phyloP scores from a whole-genome alignment of 1,140 invertebrate genomes.

The Lepidurus arcticus region DNA sequence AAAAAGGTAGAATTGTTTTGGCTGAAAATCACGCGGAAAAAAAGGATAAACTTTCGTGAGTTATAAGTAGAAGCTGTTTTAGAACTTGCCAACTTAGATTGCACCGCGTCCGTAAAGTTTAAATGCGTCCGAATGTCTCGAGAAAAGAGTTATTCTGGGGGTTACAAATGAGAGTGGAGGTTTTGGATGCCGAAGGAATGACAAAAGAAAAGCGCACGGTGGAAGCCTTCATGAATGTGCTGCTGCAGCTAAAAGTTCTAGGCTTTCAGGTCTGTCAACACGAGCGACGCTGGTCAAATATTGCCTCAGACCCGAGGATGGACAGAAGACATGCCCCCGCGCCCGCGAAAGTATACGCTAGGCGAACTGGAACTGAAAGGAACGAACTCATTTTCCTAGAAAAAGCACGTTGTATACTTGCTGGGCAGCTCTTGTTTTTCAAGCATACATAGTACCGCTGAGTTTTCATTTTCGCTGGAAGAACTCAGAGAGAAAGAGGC shows the following conservation, averaged over 20 bases:
- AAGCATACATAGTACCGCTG: background rate
- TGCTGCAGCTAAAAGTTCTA: conserved; percentile 18
- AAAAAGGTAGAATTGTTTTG: background rate
- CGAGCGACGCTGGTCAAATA: conserved; percentile 15
- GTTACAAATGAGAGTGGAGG: background rate
- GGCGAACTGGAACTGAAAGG: background rate
- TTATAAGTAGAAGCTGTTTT: conserved; percentile 8
- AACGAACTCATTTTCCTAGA: background rate
- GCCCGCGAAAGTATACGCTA: background rate
- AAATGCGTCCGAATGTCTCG: background rate
- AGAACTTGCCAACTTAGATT: background rate
- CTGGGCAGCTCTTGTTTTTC: background rate
- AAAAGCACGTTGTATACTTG: conserved; percentile 7
- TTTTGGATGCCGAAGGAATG: conserved; percentile 1
- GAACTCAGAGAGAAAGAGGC: background rate
- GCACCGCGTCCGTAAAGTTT: background rate
- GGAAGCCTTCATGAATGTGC: background rate
- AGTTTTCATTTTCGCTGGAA: background rate
- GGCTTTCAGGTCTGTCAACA: conserved; percentile 18
- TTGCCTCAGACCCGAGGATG: conserved; percentile 14
- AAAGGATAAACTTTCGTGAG: background rate
- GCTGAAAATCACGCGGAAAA: background rate
- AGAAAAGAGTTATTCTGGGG: background rate
- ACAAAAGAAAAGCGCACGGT: conserved; percentile 3
- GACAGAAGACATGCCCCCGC: conserved; percentile 20